Base-by-base conservation (phyloP, 2,113 vertebrate genomes). In the Pituophis catenifer region DNA sequence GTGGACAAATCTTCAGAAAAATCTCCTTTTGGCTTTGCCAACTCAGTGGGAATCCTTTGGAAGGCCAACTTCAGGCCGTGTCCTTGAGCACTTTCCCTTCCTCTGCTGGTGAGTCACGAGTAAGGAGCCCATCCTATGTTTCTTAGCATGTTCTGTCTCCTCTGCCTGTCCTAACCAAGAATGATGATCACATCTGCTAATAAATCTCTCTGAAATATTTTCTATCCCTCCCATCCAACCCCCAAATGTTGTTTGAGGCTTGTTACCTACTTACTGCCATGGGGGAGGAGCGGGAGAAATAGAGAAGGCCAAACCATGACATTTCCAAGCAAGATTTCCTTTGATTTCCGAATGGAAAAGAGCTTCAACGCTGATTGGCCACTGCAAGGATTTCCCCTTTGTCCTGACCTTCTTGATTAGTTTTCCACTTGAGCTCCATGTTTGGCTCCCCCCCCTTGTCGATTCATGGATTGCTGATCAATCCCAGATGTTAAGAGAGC, bases 401-500 rank as follows among this genome's bases (percentile, higher is more conserved):
- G 12, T 33, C 94, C 96, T 96, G 91, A 93, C 89, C 21, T 88
- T 9, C 52, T 38, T 92, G 89, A 92, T 92, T 86, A 92, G 81
- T 94, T 95, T 90, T 58, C 4, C 59, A 54, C 48, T 54, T 95
- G 95, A 95, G 94, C 55, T 91, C 24, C 50, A 57, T 85, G 93
- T 94, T 93, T 95, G 96, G 48, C 48, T 50, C 48, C 48, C 48
- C 5, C 6, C 6, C 48, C 48, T 7, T 44, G 38, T 44, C 38
- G 94, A 97, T 94, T 96, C 96, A 96, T 94, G 88, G 3, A 0
- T 96, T 97, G 96, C 96, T 97, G 96, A 98, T 97, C 0, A 89
- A 94, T 97, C 95, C 96, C 97, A 98, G 97, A 97, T 98, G 97
- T 97, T 94, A 89, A 94, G 88, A 93, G 97, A 94, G 94, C 94